Evolutionary conservation across 2,888 invertebrate species (phyloP).

Genomic region (Plemyria rubiginata): DNA sequence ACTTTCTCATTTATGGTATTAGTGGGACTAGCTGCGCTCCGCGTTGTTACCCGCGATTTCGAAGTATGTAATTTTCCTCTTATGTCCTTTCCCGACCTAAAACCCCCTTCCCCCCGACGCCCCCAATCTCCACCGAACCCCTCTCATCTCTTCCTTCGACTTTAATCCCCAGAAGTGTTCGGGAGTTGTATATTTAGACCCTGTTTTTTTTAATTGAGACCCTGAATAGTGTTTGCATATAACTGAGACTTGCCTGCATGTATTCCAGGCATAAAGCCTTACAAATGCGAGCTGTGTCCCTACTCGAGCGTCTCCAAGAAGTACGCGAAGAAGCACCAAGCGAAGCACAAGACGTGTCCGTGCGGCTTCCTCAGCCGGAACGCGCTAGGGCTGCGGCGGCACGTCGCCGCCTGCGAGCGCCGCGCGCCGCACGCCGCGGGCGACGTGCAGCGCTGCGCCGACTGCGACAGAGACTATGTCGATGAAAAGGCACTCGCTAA

Average conservation of each 20-base stretch:
- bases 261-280: conserved; percentile 66
- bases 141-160: too few species aligned
- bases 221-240: too few species aligned
- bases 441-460: background rate
- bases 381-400: conserved; percentile 48
- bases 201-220: too few species aligned
- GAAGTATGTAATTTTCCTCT: too few species aligned
- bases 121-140: too few species aligned
- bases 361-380: conserved; percentile 65
- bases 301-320: conserved; percentile 71
- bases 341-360: conserved; percentile 58
- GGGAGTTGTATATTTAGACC: too few species aligned
- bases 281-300: conserved; percentile 64
- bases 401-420: conserved; percentile 37
- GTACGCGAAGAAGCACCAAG: conserved; percentile 69
- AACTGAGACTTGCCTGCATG: background rate
- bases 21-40: too few species aligned
- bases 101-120: too few species aligned
- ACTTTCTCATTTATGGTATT: too few species aligned
- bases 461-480: conserved; percentile 15
- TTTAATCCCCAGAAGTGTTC: too few species aligned
- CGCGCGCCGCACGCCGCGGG: background rate
- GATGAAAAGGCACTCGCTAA: conserved; percentile 16
- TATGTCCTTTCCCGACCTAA: too few species aligned
- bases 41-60: too few species aligned